Percentiles rank a stretch among this genome's conserved stretches.
Evolutionary conservation across 2,888 invertebrate genomes (phyloP).

Genomic region (Drosophila limbata): DNA sequence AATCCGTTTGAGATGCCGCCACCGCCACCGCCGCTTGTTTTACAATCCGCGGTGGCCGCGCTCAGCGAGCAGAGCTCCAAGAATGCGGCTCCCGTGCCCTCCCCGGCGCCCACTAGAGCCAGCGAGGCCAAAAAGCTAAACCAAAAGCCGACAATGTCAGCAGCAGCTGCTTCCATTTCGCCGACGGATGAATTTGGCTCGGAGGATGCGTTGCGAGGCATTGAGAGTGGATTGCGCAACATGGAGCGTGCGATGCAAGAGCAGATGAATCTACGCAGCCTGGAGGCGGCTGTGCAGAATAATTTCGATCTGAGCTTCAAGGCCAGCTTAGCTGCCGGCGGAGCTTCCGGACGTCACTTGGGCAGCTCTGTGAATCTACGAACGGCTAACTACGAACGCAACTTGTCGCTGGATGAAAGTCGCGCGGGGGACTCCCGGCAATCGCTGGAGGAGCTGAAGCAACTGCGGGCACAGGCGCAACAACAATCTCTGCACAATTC

Average conservation of each 20-base stretch:
- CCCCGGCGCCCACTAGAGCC: slow-evolving; percentile 82
- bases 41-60: slow-evolving; percentile 72
- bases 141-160: slow-evolving; percentile 11
- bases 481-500: slow-evolving; percentile 74
- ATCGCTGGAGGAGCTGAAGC: slow-evolving; percentile 82
- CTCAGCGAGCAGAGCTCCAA: slow-evolving; percentile 74
- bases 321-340: slow-evolving; percentile 70
- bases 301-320: slow-evolving; percentile 82
- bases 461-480: slow-evolving; percentile 81
- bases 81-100: slow-evolving; percentile 72
- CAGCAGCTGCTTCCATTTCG: slow-evolving; percentile 51
- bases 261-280: slow-evolving; percentile 84
- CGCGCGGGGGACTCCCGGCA: slow-evolving; percentile 79
- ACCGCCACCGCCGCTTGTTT: slow-evolving; percentile 73
- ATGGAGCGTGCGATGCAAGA: slow-evolving; percentile 86
- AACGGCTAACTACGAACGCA: slow-evolving; percentile 80
- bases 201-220: slow-evolving; percentile 85
- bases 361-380: slow-evolving; percentile 76
- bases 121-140: slow-evolving; percentile 78
- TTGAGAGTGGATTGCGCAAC: slow-evolving; percentile 85
- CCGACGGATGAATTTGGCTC: slow-evolving; percentile 85
- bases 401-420: slow-evolving; percentile 81
- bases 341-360: slow-evolving; percentile 61
- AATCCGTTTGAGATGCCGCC: slow-evolving; percentile 83
- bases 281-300: slow-evolving; percentile 82